Percentiles rank a stretch among this genome's conserved stretches.
These are phyloP conservation scores for Ophiothrix spiculata DNA, from an alignment of 35 echinoderm and acorn worm genomes.

Conservation along the genomic window DNA sequence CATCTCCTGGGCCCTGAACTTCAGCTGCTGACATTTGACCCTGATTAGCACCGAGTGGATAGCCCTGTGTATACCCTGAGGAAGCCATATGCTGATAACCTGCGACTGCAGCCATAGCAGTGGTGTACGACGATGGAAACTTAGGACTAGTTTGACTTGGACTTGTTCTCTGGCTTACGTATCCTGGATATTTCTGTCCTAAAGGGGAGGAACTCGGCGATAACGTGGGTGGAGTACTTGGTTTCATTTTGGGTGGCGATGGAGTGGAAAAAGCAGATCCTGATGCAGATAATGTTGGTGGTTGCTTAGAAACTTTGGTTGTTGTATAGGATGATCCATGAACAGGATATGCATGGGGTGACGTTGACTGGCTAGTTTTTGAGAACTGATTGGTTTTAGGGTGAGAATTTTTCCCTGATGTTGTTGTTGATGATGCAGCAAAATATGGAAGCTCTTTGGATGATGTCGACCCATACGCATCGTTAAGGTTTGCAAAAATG, in stretches of 20 bases:
- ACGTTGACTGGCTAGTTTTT: neutral
- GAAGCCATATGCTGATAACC: slow-evolving; percentile 38
- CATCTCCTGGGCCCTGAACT: slow-evolving; percentile 41
- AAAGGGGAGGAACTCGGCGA: slow-evolving; percentile 8
- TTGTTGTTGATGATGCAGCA: neutral
- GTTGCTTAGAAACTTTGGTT: neutral
- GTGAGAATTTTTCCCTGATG: neutral
- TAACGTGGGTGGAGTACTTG: slow-evolving; percentile 21
- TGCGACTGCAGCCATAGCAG: neutral
- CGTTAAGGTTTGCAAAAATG: neutral
- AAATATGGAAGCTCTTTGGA: slow-evolving; percentile 6
- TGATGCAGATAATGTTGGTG: neutral
- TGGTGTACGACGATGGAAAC: slow-evolving; percentile 3
- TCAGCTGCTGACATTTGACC: slow-evolving; percentile 17
- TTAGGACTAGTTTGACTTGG: slow-evolving; percentile 17
- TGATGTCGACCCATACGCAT: neutral
- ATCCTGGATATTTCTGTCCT: slow-evolving; percentile 14
- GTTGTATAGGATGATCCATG: neutral
- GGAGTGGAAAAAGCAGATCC: slow-evolving; percentile 19
- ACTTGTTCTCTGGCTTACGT: slow-evolving; percentile 10
- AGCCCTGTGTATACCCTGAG: slow-evolving; percentile 24
- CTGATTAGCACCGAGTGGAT: slow-evolving; percentile 14
- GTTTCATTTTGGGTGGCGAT: slow-evolving; percentile 9
- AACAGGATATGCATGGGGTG: neutral
- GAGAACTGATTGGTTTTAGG: neutral